phyloP scores from a whole-genome alignment of 2,113 vertebrate species.

The Ranitomeya imitator region DNA sequence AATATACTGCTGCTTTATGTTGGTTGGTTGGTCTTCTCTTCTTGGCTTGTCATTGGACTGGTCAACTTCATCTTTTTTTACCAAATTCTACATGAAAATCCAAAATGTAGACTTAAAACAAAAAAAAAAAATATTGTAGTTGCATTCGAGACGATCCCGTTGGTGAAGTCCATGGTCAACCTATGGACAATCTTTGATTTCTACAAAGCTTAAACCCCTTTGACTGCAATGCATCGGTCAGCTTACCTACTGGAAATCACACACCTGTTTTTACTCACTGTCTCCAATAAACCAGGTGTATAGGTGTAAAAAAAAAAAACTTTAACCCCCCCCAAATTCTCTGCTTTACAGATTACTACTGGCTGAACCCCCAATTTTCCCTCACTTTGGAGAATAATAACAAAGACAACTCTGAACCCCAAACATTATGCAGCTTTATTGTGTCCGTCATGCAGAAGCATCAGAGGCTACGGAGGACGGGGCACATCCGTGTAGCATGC shows the following conservation, averaged over 20 bases:
- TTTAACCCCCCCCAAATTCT: background rate
- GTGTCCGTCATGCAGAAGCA: constrained; percentile 78
- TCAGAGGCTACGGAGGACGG: constrained; percentile 62
- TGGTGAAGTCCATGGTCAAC: background rate
- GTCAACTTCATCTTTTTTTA: background rate
- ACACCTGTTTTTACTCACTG: background rate
- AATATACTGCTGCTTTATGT: background rate
- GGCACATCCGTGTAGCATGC: constrained; percentile 63
- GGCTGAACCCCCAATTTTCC: constrained; percentile 53
- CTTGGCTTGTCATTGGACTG: no score
- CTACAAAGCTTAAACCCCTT: background rate
- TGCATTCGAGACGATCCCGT: background rate
- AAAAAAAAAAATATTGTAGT: background rate
- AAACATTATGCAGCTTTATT: constrained; percentile 70
- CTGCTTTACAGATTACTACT: constrained; percentile 32
- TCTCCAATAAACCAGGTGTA: background rate
- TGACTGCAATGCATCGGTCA: background rate
- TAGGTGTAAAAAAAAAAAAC: background rate
- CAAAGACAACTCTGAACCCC: constrained; percentile 15
- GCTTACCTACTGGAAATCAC: background rate
- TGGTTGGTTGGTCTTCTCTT: no score
- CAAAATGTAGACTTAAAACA: background rate
- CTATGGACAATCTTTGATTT: background rate
- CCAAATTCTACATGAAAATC: background rate
- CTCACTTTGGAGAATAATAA: background rate